These are phyloP conservation scores for Carterocephalus palaemon DNA, from an alignment of 2,888 invertebrate genomes.

Conservation along the genomic window DNA sequence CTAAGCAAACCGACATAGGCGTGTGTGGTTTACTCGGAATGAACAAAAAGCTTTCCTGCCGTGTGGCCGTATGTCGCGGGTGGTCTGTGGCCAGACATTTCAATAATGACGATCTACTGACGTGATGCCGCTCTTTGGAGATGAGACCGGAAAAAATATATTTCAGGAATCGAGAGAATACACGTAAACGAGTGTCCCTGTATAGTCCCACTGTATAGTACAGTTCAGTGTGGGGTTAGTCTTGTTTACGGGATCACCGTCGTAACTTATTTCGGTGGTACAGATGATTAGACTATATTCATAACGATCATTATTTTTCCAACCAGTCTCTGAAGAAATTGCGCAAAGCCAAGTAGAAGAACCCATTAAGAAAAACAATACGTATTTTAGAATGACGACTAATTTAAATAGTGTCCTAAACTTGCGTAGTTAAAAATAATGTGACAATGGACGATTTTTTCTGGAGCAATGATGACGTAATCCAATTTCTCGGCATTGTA, in stretches of 20 bases:
- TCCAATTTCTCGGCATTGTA: conserved; percentile 42
- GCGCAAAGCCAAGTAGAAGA: too few relatives aligned
- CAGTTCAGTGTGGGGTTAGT: too few relatives aligned
- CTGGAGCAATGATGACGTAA: conserved; percentile 27
- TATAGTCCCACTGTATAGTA: conserved; percentile 40
- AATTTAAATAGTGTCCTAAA: too few relatives aligned
- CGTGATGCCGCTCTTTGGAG: conserved; percentile 54
- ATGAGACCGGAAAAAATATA: conserved; percentile 53
- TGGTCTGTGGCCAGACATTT: conserved; percentile 62
- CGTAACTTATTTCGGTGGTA: conserved; percentile 47
- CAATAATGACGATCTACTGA: conserved; percentile 63
- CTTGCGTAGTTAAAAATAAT: too few relatives aligned
- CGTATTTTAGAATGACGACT: too few relatives aligned
- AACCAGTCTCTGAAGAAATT: too few relatives aligned
- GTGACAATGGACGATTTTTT: too few relatives aligned
- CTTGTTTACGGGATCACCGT: too few relatives aligned
- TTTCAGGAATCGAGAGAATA: conserved; percentile 53
- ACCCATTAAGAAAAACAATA: too few relatives aligned
- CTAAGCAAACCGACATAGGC: not conserved
- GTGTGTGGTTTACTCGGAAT: conserved; percentile 14
- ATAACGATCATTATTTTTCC: too few relatives aligned
- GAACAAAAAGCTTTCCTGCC: conserved; percentile 44
- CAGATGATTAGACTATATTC: conserved; percentile 31
- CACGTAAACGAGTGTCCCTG: conserved; percentile 53
- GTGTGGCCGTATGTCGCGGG: conserved; percentile 60